Percentiles rank a stretch among this genome's conserved stretches.
Conservation (phyloP, 1,140 invertebrate species). For the Steinernema khuongi region DNA sequence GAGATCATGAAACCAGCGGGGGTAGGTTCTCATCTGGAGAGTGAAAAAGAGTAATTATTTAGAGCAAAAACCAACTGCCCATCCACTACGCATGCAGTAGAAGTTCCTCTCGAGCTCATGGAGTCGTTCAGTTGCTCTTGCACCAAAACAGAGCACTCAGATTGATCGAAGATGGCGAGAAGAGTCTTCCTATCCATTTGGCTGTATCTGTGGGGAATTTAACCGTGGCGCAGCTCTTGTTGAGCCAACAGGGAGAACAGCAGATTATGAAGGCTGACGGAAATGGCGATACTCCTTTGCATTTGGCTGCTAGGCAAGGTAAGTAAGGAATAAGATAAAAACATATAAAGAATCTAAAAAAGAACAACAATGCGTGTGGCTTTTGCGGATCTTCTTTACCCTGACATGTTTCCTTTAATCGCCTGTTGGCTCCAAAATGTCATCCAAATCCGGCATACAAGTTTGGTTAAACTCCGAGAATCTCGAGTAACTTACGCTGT, state of each 20-base stretch:
- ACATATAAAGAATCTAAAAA: not conserved
- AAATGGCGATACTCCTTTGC: slow-evolving; percentile 50
- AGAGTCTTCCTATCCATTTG: slow-evolving; percentile 47
- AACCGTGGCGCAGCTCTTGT: slow-evolving; percentile 42
- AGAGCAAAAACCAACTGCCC: slow-evolving; percentile 42
- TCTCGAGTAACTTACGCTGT: not conserved
- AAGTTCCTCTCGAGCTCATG: slow-evolving; percentile 31
- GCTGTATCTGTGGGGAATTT: slow-evolving; percentile 47
- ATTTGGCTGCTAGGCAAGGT: slow-evolving; percentile 49
- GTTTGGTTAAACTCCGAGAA: not conserved
- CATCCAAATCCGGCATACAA: too few species aligned
- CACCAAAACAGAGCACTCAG: slow-evolving; percentile 34
- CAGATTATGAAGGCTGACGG: slow-evolving; percentile 43
- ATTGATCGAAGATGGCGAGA: slow-evolving; percentile 37
- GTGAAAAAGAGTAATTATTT: slow-evolving; percentile 20
- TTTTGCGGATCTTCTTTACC: too few species aligned
- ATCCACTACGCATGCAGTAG: slow-evolving; percentile 50
- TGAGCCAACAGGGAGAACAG: slow-evolving; percentile 34
- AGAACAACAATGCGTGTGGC: too few species aligned
- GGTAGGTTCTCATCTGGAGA: slow-evolving; percentile 32
- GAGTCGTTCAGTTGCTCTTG: slow-evolving; percentile 44
- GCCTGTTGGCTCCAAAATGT: too few species aligned
- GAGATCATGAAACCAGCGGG: slow-evolving; percentile 45
- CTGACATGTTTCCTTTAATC: too few species aligned
- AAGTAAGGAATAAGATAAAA: slow-evolving; percentile 20